Evolutionary conservation across 2,113 vertebrate species (phyloP), one percentile per base, ranked within the genome.

Genomic region (Gadus chalcogrammus): DNA sequence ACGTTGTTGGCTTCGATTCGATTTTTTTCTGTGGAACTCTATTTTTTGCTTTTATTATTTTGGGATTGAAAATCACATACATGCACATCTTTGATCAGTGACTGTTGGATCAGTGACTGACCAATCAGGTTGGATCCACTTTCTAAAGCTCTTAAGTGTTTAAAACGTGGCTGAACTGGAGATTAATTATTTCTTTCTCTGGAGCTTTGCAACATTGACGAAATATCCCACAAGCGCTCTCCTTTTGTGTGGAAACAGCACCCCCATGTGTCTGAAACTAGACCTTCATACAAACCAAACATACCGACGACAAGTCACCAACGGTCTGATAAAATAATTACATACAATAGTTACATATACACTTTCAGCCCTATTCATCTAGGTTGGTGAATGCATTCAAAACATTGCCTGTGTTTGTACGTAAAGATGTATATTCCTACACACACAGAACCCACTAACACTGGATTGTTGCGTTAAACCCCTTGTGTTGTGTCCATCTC

Each of bases 211-310:
- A 11, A 48, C 42, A 13, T 48, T 48, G 31, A 35, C 6, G 31
- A 5, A 35, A 35, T 4, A 35, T 5, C 8, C 42, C 9, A 24
- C 9, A 48, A 9, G 42, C 42, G 11, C 8, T 7, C 42, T 48
- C 42, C 15, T 58, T 83, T 22, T 70, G 1, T 20, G 13, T 8
- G n/a, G 3, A 12, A 82, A 78, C 27, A 56, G 72, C 81, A 4
- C 85, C 87, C 62, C 75, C 84, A 0, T 79, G 84, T 87, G 87
- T 63, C 69, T 2, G 64, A 0, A 65, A 53, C 35, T 22, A 22
- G 42, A 20, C 7, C 52, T 42, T 42, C 38, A 42, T 11, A 42
- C 24, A 24, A 24, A 24, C 24, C 2, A 24, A 24, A 24, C 24
- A 24, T 24, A 24, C 38, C 38, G 11, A 11, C 38, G 4, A 42